Conservation (phyloP, 2,888 invertebrate species). For the Lampropteryx suffumata region DNA sequence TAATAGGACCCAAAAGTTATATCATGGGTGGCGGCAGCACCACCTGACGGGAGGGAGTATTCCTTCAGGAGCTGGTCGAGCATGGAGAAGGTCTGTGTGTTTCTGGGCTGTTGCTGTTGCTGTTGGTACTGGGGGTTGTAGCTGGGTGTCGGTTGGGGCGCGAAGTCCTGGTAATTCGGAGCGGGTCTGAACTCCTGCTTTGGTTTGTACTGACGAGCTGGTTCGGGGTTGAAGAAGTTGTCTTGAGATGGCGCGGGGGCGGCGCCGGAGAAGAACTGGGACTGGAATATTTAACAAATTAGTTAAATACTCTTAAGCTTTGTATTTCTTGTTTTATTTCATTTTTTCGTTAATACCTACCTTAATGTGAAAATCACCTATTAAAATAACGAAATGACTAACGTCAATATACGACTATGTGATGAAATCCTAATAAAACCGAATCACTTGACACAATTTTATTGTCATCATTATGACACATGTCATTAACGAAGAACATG, state of each 20-base stretch:
- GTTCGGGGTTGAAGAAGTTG: constrained; percentile 66
- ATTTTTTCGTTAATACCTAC: too few species aligned
- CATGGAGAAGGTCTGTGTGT: constrained; percentile 73
- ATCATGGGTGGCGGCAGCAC: constrained; percentile 88
- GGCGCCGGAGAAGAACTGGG: constrained; percentile 73
- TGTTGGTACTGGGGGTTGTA: constrained; percentile 46
- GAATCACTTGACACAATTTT: too few species aligned
- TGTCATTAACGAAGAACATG: too few species aligned
- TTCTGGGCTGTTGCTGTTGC: constrained; percentile 46
- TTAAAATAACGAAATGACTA: too few species aligned
- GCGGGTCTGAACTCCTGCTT: constrained; percentile 64
- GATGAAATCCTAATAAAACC: too few species aligned
- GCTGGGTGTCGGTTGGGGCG: constrained; percentile 38
- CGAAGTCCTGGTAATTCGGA: constrained; percentile 49
- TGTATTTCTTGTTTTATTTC: too few species aligned
- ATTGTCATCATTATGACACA: too few species aligned
- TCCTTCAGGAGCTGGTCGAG: constrained; percentile 92
- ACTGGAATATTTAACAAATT: constrained; percentile 56
- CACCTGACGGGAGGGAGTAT: constrained; percentile 88
- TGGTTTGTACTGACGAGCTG: constrained; percentile 57
- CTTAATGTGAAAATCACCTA: too few species aligned
- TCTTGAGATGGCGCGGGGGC: constrained; percentile 54
- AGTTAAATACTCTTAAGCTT: too few species aligned
- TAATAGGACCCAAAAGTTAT: constrained; percentile 93
- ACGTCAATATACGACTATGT: too few species aligned